phyloP scores from a whole-genome alignment of 2,797 vertebrate genomes.

The Muraenolepis orangiensis region DNA sequence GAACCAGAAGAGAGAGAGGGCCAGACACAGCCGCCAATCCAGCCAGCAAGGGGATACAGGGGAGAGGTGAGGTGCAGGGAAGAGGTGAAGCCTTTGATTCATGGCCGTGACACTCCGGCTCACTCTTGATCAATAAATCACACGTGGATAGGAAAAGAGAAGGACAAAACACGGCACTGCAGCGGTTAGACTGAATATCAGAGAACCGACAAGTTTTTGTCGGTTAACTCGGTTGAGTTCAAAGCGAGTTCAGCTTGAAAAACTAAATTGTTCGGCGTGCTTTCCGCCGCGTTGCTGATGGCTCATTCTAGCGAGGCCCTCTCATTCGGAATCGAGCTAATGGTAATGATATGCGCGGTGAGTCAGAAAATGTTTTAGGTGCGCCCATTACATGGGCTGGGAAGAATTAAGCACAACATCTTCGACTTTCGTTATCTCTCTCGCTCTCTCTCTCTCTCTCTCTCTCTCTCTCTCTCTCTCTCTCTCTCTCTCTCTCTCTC shows the following conservation, averaged over 20 bases:
- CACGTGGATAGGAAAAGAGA: neutral
- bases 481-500: constrained; percentile 4
- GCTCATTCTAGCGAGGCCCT: constrained; percentile 8
- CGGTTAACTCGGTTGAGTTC: constrained; percentile 8
- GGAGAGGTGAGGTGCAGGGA: too few relatives aligned
- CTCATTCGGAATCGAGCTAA: constrained; percentile 8
- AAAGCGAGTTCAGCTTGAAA: constrained; percentile 11
- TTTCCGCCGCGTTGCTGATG: neutral
- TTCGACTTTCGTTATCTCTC: neutral
- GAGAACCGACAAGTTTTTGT: neutral
- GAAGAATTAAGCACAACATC: constrained; percentile 27
- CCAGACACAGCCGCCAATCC: too few relatives aligned
- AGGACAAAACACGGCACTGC: neutral
- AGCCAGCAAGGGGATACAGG: too few relatives aligned
- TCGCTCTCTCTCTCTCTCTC: constrained; percentile 3
- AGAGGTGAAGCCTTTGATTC: too few relatives aligned
- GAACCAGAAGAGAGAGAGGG: too few relatives aligned
- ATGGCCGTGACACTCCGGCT: too few relatives aligned
- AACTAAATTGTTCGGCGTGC: constrained; percentile 8
- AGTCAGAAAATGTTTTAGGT: constrained; percentile 5
- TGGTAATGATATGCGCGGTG: constrained; percentile 14
- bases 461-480: neutral
- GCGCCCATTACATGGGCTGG: constrained; percentile 19
- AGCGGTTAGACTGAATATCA: neutral
- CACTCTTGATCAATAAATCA: neutral